phyloP scores from a whole-genome alignment of 2,888 invertebrate species.

The Aspidiotus rigidus region DNA sequence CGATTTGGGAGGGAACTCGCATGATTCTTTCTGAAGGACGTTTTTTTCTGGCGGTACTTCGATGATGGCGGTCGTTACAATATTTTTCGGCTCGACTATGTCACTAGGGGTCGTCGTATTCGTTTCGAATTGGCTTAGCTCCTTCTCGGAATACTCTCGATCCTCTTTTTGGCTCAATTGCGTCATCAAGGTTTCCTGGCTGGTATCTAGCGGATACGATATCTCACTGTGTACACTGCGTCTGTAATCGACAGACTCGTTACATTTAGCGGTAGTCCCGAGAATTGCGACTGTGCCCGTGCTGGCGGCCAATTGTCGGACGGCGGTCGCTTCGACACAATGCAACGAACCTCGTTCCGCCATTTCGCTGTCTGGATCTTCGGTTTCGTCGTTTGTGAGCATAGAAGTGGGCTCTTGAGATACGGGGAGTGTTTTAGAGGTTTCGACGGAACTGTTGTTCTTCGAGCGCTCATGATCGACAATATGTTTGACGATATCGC shows the following conservation, averaged over 20 bases:
- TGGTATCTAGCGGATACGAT: background rate
- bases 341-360: constrained; percentile 37
- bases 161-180: background rate
- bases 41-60: constrained; percentile 1
- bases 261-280: constrained; percentile 39
- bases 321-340: constrained; percentile 39
- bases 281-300: constrained; percentile 40
- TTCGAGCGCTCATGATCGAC: constrained; percentile 14
- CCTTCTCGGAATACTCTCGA: background rate
- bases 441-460: background rate
- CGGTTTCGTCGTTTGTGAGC: constrained; percentile 33
- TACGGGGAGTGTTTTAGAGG: constrained; percentile 3
- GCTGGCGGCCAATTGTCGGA: constrained; percentile 38
- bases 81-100: constrained; percentile 6
- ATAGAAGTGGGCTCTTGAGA: constrained; percentile 12
- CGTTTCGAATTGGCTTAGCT: background rate
- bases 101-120: constrained; percentile 5
- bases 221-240: background rate
- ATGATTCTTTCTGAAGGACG: background rate
- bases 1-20: background rate
- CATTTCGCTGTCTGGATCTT: constrained; percentile 36
- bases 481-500: constrained; percentile 17
- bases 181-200: background rate
- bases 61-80: constrained; percentile 25
- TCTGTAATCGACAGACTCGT: constrained; percentile 18